Evolutionary conservation across 2,888 invertebrate genomes (phyloP).

Genomic region (Leptopilina drosophilae): DNA sequence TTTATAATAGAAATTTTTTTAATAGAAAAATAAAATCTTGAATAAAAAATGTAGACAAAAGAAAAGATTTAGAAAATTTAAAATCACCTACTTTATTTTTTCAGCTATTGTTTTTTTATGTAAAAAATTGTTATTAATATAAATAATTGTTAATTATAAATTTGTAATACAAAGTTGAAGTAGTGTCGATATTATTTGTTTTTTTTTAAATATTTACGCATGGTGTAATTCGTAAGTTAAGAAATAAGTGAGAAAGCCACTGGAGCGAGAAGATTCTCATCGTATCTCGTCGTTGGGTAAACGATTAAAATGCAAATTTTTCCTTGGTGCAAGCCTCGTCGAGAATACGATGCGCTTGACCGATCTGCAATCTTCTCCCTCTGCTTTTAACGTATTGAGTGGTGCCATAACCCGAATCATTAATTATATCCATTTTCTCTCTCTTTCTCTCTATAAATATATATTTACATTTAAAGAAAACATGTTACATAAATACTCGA

Average conservation of each 20-base stretch:
- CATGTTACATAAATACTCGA: neutral
- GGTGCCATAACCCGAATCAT: conserved; percentile 1
- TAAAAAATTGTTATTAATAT: neutral
- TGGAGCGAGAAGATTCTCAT: conserved; percentile 60
- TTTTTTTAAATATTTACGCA: conserved; percentile 46
- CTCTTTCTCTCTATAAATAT: no score
- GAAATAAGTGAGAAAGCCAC: conserved; percentile 54
- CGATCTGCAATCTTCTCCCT: conserved; percentile 19
- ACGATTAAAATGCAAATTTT: conserved; percentile 69
- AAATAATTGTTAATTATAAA: neutral
- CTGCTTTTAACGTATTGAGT: conserved; percentile 9
- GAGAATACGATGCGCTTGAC: conserved; percentile 14
- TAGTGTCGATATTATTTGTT: conserved; percentile 49
- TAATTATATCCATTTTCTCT: neutral
- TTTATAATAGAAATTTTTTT: no score
- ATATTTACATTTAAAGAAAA: neutral
- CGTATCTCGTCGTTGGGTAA: conserved; percentile 56
- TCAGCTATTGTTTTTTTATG: no score
- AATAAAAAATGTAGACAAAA: no score
- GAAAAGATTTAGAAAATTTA: no score
- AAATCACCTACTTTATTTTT: no score
- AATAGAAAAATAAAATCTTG: no score
- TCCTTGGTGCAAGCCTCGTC: conserved; percentile 27
- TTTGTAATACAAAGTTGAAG: neutral
- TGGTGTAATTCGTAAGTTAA: conserved; percentile 35